These are phyloP conservation scores for Machimus rusticus DNA, from an alignment of 2,888 invertebrate genomes.

Conservation along the genomic window DNA sequence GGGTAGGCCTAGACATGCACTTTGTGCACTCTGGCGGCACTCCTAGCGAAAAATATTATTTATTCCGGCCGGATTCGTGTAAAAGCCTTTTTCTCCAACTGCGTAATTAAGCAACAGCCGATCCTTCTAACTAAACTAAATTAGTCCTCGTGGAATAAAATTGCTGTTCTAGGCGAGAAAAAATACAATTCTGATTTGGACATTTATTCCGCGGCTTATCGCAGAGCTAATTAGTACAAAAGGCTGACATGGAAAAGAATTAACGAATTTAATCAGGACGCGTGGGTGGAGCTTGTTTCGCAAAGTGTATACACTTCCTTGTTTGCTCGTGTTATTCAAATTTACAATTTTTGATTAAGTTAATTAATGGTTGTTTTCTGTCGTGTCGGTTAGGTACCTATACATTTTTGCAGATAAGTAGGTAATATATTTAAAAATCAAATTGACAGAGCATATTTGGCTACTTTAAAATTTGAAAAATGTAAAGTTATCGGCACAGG, in stretches of 20 bases:
- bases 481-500: too few relatives aligned
- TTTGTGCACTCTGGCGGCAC: background rate
- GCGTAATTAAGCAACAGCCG: constrained; percentile 6
- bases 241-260: background rate
- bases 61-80: background rate
- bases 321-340: background rate
- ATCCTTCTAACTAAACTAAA: constrained; percentile 4
- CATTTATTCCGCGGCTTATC: background rate
- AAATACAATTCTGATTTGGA: constrained; percentile 7
- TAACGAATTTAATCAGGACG: background rate
- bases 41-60: background rate
- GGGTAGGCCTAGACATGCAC: background rate
- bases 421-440: too few relatives aligned
- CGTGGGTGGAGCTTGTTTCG: background rate
- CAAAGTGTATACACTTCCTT: background rate
- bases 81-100: background rate
- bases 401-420: too few relatives aligned
- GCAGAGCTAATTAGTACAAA: background rate
- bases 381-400: too few relatives aligned
- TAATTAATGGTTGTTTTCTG: background rate
- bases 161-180: background rate
- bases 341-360: background rate
- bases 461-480: too few relatives aligned
- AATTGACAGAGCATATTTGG: too few relatives aligned
- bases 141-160: constrained; percentile 23